Base-by-base conservation (phyloP, 92 coral and sea anemone genomes). In the Pocillopora meandrina region DNA sequence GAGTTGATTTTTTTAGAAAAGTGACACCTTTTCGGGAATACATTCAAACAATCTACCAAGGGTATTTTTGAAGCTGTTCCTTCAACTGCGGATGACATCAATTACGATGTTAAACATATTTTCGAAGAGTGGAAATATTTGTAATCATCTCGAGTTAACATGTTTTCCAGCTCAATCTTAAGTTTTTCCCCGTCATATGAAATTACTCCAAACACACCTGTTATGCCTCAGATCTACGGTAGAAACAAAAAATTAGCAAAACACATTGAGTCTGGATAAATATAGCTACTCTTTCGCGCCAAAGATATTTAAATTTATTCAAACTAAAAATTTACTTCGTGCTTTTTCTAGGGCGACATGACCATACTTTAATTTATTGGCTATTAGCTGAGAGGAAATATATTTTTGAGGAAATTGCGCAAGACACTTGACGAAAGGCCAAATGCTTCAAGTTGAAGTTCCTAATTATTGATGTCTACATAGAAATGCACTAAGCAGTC, bases 241-340 rank as follows among this genome's bases (percentile, higher is more conserved):
- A 19, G 42, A 69, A 71, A 59, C 61, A 70, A 77, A 68, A 81
- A 71, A 81, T 81, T 36, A 70, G 36, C 61, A 19, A 80, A 56
- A 12, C 15, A 10, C 56, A 70, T 33, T 35, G 52, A 2, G 15
- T n/a, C 68, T 20, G 9, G n/a, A 33, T 47, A 71, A 66, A 81
- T 71, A 81, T 81, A n/a, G 1, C 52, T 59, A 11, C 65, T 71
- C 59, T 35, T 31, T 15, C 71, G 6, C 58, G 18, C 77, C 14
- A 58, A 18, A 60, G 23, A 71, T 71, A 70, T 60, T 31, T 65
- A 47, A 58, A 61, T 6, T 58, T n/a, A 9, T 63, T 20, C 3
- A 36, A 42, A 64, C 9, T 16, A 20, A 59, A 76, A 57, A 7
- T 20, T 42, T 42, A 62, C 49, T 18, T n/a, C 17, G 42, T 12